phyloP scores from a whole-genome alignment of 2,888 invertebrate genomes.

The Cephalotes varians region DNA sequence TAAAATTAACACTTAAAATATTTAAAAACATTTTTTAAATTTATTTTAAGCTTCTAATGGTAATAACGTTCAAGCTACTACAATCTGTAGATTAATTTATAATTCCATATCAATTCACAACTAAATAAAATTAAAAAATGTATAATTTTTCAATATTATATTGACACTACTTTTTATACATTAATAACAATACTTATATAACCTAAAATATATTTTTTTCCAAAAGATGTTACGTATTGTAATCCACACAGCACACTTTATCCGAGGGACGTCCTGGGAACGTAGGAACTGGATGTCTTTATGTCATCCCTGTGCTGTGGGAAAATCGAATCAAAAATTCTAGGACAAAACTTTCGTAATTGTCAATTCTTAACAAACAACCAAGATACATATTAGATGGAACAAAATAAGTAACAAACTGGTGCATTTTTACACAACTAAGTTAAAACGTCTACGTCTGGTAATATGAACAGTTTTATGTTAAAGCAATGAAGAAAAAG shows the following conservation, averaged over 20 bases:
- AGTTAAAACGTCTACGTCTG: background rate
- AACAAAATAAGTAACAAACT: slow-evolving; percentile 2
- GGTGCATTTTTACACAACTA: slow-evolving; percentile 11
- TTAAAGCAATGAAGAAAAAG: slow-evolving; percentile 5
- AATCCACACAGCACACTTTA: too few relatives aligned
- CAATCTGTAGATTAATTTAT: background rate
- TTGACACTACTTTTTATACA: background rate
- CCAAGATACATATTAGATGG: background rate
- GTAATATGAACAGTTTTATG: slow-evolving; percentile 5
- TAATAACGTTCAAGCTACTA: background rate
- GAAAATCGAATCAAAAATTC: background rate
- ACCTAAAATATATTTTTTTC: background rate
- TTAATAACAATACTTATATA: background rate
- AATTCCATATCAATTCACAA: background rate
- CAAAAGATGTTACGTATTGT: background rate
- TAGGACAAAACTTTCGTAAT: background rate
- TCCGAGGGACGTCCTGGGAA: too few relatives aligned
- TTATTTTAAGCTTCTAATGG: background rate
- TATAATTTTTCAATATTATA: background rate
- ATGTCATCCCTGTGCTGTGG: too few relatives aligned
- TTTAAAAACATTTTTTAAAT: background rate
- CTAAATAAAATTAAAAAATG: background rate
- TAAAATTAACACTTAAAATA: background rate
- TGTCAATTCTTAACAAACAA: background rate
- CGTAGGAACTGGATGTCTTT: too few relatives aligned